Evolutionary conservation across 37 sponge, comb jelly and placozoan species (phyloP).

Genomic region (Aplysina aerophoba): DNA sequence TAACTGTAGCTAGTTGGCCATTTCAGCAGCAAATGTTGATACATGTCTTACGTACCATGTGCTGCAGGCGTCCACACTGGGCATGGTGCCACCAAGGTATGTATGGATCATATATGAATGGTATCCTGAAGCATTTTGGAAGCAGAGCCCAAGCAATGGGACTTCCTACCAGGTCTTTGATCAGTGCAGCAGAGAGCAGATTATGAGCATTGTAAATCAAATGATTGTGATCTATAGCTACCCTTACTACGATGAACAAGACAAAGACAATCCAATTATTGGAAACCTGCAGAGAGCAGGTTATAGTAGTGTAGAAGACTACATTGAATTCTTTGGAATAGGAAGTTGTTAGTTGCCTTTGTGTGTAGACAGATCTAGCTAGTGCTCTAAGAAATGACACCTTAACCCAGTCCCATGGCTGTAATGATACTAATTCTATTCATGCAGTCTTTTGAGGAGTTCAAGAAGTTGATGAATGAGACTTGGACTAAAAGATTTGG

Average conservation of each 20-base stretch:
- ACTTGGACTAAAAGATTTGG: background rate
- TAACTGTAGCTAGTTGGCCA: background rate
- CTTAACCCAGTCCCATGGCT: too few species aligned
- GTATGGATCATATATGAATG: conserved; percentile 59
- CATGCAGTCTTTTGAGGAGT: conserved; percentile 7
- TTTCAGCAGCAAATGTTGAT: background rate
- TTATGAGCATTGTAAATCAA: conserved; percentile 34
- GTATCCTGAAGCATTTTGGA: conserved; percentile 69
- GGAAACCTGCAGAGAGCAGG: conserved; percentile 30
- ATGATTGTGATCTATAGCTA: conserved; percentile 52
- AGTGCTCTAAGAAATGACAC: too few species aligned
- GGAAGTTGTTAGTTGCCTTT: too few species aligned
- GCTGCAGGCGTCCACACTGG: conserved; percentile 48
- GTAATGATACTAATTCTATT: too few species aligned
- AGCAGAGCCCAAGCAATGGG: background rate
- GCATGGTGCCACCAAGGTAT: conserved; percentile 47
- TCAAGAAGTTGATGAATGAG: background rate
- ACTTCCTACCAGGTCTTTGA: background rate
- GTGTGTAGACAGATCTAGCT: too few species aligned
- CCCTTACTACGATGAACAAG: conserved; percentile 16
- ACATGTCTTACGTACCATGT: background rate
- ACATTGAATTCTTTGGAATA: too few species aligned
- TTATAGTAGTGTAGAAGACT: too few species aligned
- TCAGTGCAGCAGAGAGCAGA: conserved; percentile 6
- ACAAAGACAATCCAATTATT: conserved; percentile 9